phyloP scores from a whole-genome alignment of 2,888 invertebrate genomes.

The Hedychridium roseum region DNA sequence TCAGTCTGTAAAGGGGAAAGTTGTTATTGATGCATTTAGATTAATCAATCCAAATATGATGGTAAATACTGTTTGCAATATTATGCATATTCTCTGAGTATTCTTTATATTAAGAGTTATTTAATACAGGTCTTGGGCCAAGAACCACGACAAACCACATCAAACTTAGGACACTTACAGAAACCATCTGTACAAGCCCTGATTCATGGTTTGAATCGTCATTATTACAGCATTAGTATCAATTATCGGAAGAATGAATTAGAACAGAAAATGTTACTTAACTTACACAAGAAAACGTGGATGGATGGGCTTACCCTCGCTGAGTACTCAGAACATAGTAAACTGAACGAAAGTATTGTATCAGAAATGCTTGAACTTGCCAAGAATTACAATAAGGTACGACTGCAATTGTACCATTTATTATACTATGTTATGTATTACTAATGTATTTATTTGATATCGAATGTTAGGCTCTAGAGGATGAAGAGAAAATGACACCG shows the following conservation, averaged over 20 bases:
- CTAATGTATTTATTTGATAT: slow-evolving; percentile 38
- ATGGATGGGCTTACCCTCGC: slow-evolving; percentile 93
- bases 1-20: slow-evolving; percentile 99
- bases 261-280: slow-evolving; percentile 98
- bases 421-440: neutral
- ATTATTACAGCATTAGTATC: slow-evolving; percentile 99
- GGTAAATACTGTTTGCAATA: no score
- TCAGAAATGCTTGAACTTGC: slow-evolving; percentile 97
- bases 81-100: neutral
- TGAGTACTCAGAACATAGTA: slow-evolving; percentile 92
- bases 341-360: slow-evolving; percentile 92
- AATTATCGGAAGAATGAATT: slow-evolving; percentile 99
- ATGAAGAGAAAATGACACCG: slow-evolving; percentile 99
- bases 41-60: slow-evolving; percentile 99
- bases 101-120: no score
- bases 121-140: slow-evolving; percentile 82
- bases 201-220: slow-evolving; percentile 97
- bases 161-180: slow-evolving; percentile 97
- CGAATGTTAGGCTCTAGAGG: slow-evolving; percentile 81
- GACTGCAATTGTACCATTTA: neutral
- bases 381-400: slow-evolving; percentile 93
- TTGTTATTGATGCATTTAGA: slow-evolving; percentile 99
- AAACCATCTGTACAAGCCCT: slow-evolving; percentile 99
- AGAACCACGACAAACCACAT: slow-evolving; percentile 98
- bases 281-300: slow-evolving; percentile 99